phyloP scores from a whole-genome alignment of 1,140 invertebrate species.

The Hypothenemus hampei region DNA sequence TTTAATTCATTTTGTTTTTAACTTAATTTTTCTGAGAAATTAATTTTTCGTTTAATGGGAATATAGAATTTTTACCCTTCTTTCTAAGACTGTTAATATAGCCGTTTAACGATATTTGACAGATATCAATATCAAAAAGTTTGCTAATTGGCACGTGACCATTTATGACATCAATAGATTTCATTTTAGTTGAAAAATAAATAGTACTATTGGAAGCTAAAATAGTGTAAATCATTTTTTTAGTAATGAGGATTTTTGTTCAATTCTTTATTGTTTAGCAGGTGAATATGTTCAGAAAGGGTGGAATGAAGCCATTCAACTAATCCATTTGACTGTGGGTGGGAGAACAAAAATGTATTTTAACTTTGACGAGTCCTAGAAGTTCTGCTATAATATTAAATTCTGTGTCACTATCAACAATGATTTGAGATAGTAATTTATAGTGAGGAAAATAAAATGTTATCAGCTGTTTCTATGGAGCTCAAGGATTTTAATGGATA shows the following conservation, averaged over 20 bases:
- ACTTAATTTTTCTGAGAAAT: background rate
- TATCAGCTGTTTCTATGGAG: no score
- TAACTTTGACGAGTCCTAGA: no score
- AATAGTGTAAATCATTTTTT: background rate
- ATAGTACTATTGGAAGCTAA: background rate
- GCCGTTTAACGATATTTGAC: background rate
- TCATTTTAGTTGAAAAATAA: background rate
- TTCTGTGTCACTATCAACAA: no score
- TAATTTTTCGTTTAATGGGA: background rate
- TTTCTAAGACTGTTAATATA: background rate
- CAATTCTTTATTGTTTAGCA: background rate
- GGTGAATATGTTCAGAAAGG: background rate
- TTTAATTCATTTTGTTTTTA: background rate
- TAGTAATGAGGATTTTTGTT: background rate
- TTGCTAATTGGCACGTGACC: background rate
- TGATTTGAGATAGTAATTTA: no score
- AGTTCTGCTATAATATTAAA: no score
- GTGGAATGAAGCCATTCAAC: background rate
- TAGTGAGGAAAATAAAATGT: no score
- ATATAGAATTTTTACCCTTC: background rate
- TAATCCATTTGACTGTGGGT: no score
- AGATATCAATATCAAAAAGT: background rate
- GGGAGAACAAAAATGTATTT: no score
- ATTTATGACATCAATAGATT: background rate
- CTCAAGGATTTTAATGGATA: no score